A percentile compares a stretch with the other conserved stretches of the same genome.
These are phyloP conservation scores for Pomacea maculata DNA, from an alignment of 1,140 invertebrate genomes.

Conservation along the genomic window DNA sequence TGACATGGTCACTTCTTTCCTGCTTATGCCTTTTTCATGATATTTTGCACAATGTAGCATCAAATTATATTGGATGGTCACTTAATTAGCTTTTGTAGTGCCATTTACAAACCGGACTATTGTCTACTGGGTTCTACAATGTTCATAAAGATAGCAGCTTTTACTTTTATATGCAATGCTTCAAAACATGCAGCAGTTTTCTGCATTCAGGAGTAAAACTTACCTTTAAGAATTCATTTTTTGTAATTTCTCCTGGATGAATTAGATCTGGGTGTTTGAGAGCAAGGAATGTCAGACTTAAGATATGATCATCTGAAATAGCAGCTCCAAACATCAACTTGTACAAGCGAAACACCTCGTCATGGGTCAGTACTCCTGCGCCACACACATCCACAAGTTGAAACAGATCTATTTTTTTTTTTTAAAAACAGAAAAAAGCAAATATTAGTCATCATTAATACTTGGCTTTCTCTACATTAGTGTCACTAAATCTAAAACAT, in stretches of 20 bases:
- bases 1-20: no score
- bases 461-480: background rate
- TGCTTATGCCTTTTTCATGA: no score
- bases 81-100: no score
- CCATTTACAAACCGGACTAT: no score
- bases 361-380: slow-evolving; percentile 41
- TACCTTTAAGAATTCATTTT: slow-evolving; percentile 47
- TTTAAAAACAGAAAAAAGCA: slow-evolving; percentile 8
- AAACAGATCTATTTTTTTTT: slow-evolving; percentile 46
- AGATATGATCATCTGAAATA: slow-evolving; percentile 48
- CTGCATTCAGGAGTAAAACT: background rate
- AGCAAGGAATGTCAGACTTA: slow-evolving; percentile 44
- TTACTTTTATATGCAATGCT: no score
- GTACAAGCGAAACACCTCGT: slow-evolving; percentile 50
- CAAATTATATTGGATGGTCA: no score
- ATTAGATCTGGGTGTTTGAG: slow-evolving; percentile 39
- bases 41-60: no score
- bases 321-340: slow-evolving; percentile 40
- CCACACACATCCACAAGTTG: slow-evolving; percentile 47
- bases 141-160: no score
- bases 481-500: background rate
- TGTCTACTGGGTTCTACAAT: no score
- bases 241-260: slow-evolving; percentile 43
- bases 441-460: background rate
- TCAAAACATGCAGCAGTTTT: background rate